Percentiles rank a stretch among this genome's conserved stretches.
Conservation (phyloP, 2,797 vertebrate genomes). For the Varecia variegata region DNA sequence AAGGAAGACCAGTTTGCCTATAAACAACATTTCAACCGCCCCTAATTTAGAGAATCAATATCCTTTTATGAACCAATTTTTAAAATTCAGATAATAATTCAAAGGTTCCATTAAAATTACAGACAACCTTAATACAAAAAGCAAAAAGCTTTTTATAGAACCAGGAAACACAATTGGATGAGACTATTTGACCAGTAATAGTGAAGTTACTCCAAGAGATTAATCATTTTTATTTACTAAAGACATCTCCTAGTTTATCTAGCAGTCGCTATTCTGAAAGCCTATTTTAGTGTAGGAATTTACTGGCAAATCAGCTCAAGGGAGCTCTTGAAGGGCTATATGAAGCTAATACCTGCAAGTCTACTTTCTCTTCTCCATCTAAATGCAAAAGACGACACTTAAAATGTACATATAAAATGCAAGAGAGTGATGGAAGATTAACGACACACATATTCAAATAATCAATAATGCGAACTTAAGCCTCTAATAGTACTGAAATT, state of each 20-base stretch:
- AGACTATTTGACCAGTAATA: conserved; percentile 28
- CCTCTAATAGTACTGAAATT: conserved; percentile 62
- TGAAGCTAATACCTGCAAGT: conserved; percentile 56
- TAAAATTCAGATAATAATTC: conserved; percentile 62
- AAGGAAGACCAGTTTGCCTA: background rate
- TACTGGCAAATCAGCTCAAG: conserved; percentile 29
- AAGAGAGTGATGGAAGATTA: conserved; percentile 47
- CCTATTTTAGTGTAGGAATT: conserved; percentile 64
- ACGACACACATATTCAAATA: conserved; percentile 64
- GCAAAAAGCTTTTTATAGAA: conserved; percentile 41
- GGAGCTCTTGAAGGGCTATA: conserved; percentile 29
- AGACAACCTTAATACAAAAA: conserved; percentile 49
- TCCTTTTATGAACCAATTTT: conserved; percentile 64
- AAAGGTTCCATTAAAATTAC: conserved; percentile 58
- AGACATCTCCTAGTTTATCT: conserved; percentile 9
- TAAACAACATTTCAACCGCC: conserved; percentile 38
- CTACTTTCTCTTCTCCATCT: conserved; percentile 67
- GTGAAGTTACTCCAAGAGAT: conserved; percentile 35
- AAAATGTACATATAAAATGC: conserved; percentile 64
- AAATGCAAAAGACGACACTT: conserved; percentile 78
- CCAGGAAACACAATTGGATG: conserved; percentile 17
- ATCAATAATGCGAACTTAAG: conserved; percentile 67
- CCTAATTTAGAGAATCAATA: conserved; percentile 68
- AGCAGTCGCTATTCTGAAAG: conserved; percentile 48
- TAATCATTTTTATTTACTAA: conserved; percentile 75